Conservation (phyloP, 2,797 vertebrate genomes). For the Lindbergichthys nudifrons region DNA sequence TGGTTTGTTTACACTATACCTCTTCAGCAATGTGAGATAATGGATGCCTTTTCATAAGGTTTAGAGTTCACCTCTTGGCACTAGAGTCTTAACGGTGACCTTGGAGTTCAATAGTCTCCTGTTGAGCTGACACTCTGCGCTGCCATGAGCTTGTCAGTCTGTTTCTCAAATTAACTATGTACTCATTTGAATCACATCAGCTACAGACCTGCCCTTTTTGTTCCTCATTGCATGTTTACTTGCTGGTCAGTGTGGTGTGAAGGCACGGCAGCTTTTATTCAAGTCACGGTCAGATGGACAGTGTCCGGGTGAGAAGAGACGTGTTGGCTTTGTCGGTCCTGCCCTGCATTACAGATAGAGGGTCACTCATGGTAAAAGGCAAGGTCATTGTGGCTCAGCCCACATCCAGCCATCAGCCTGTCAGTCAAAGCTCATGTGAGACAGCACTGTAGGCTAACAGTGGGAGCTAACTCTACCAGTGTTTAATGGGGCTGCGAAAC, state of each 20-base stretch:
- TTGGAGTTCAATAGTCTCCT: slow-evolving; percentile 41
- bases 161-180: slow-evolving; percentile 52
- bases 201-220: slow-evolving; percentile 15
- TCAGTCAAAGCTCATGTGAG: slow-evolving; percentile 68
- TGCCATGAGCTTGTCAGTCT: slow-evolving; percentile 36
- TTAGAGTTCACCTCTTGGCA: slow-evolving; percentile 43
- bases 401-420: slow-evolving; percentile 66
- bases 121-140: slow-evolving; percentile 38
- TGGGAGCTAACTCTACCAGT: neutral
- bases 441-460: slow-evolving; percentile 25
- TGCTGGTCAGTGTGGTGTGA: slow-evolving; percentile 53
- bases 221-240: slow-evolving; percentile 59
- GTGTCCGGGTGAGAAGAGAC: slow-evolving; percentile 59
- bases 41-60: slow-evolving; percentile 38
- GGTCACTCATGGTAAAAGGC: slow-evolving; percentile 79
- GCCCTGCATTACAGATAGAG: slow-evolving; percentile 68
- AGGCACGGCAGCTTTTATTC: slow-evolving; percentile 60
- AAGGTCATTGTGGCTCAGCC: slow-evolving; percentile 77
- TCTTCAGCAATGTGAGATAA: slow-evolving; percentile 35
- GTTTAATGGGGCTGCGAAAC: slow-evolving; percentile 13
- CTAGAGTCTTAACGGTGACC: slow-evolving; percentile 45
- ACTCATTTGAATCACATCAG: slow-evolving; percentile 36
- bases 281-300: slow-evolving; percentile 58
- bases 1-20: slow-evolving; percentile 43
- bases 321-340: slow-evolving; percentile 66